phyloP scores from a whole-genome alignment of 1,140 invertebrate genomes.

The Gonatopus flavifemur region DNA sequence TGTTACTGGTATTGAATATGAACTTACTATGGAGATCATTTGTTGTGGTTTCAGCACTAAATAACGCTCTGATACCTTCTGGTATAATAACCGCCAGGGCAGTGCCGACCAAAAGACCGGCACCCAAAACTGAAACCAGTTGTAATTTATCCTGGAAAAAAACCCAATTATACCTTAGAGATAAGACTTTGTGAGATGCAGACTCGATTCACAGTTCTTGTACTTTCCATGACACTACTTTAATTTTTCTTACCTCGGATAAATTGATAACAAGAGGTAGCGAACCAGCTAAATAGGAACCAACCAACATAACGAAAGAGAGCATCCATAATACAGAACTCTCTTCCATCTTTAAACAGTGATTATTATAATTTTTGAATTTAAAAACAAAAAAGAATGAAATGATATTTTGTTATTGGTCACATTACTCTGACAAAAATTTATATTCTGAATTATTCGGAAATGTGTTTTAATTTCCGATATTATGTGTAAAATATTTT shows the following conservation, averaged over 20 bases:
- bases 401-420: no score
- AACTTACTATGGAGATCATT: slow-evolving; percentile 19
- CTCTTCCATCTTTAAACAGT: slow-evolving; percentile 79
- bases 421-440: no score
- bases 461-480: no score
- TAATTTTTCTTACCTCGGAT: slow-evolving; percentile 77
- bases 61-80: slow-evolving; percentile 90
- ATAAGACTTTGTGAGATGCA: neutral
- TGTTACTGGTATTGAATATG: no score
- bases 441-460: no score
- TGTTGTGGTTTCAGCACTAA: slow-evolving; percentile 43
- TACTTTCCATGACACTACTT: neutral
- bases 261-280: slow-evolving; percentile 91
- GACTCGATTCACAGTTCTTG: no score
- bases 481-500: no score
- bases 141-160: slow-evolving; percentile 86
- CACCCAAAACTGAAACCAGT: slow-evolving; percentile 91
- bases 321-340: slow-evolving; percentile 77
- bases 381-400: no score
- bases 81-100: slow-evolving; percentile 98
- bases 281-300: slow-evolving; percentile 90
- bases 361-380: no score
- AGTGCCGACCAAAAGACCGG: slow-evolving; percentile 96
- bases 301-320: slow-evolving; percentile 89
- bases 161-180: slow-evolving; percentile 11